Evolutionary conservation across 2,888 invertebrate genomes (phyloP).

Genomic region (Drosophila vallismaia): DNA sequence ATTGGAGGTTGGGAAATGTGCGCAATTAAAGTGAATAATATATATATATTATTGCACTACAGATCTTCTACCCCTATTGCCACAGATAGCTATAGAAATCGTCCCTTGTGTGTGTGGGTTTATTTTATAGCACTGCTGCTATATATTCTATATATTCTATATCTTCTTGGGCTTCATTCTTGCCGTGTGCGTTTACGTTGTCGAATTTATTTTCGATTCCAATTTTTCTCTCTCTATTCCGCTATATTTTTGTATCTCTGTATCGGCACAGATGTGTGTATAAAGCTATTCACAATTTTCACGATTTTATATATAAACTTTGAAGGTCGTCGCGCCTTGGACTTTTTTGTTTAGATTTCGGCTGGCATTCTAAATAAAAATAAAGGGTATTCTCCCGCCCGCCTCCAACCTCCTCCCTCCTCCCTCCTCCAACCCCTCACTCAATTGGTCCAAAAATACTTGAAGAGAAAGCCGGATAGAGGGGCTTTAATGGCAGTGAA

Average conservation of each 20-base stretch:
- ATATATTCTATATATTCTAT: conserved; percentile 48
- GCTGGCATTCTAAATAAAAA: conserved; percentile 69
- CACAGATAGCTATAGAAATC: conserved; percentile 40
- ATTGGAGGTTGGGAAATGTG: conserved; percentile 25
- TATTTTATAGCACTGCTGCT: conserved; percentile 49
- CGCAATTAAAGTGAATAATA: conserved; percentile 25
- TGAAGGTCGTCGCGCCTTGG: conserved; percentile 70
- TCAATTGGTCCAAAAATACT: conserved; percentile 10
- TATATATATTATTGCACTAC: conserved; percentile 24
- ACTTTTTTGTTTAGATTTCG: conserved; percentile 75
- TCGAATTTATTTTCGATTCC: conserved; percentile 73
- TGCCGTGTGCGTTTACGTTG: conserved; percentile 66
- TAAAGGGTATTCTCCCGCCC: conserved; percentile 18
- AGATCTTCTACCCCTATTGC: conserved; percentile 42
- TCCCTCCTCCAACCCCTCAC: not conserved
- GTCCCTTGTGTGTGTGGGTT: conserved; percentile 35
- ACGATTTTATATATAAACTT: conserved; percentile 72
- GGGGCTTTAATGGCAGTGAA: conserved; percentile 54
- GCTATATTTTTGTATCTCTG: conserved; percentile 44
- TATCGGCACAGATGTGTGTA: conserved; percentile 52
- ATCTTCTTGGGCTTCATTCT: conserved; percentile 60
- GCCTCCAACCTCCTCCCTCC: not conserved
- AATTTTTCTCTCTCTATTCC: conserved; percentile 38
- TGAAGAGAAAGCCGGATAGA: conserved; percentile 59
- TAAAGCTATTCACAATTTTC: conserved; percentile 75